Evolutionary conservation across 2,888 invertebrate genomes (phyloP), one percentile per base, ranked within the genome.

Genomic region (Pammene aurita): DNA sequence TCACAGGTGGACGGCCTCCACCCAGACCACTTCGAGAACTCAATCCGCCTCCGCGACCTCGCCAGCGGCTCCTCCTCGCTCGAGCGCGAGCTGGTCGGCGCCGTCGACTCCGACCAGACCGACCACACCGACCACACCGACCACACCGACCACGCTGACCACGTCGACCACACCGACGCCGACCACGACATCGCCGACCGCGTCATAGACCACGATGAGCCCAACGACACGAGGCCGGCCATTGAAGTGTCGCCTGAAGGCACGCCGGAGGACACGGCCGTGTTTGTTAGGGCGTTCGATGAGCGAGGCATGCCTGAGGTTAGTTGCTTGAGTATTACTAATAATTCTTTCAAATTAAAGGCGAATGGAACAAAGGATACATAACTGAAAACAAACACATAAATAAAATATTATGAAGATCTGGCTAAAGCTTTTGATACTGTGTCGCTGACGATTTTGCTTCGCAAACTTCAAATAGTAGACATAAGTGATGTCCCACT

Each of bases 31-130:
- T 90, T 90, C 77, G 87, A 87, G 67, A 82, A 79, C 75, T 76
- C 80, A 44, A 57, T 71, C 67, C 58, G 71, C 2, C 2, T 75
- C n/a, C 79, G 86, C 72, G 83, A 88, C 82, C 75, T 87, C n/a
- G 80, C 85, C 50, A 85, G 86, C 74, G 88, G 82, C 46, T 91
- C 91, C 0, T 89, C 90, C 0, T 92, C 92, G 0, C 77, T 92
- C 9, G 92, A 92, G 72, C 83, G 92, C 0, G 92, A 92, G 68
- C 80, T 91, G n/a, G 80, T 77, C 48, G 74, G 72, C 50, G 77
- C 74, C 9, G 75, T 67, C 11, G 71, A 62, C 60, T 44, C 60
- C 63, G 60, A 61, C 13, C 73, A 73, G 62, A 70, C 50, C 18
- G 68, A 54, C 10, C 38, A 46, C 0, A 10, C 57, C 41, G 44